Base-by-base conservation (phyloP, 2,888 invertebrate species). In the Girardia tigrina region DNA sequence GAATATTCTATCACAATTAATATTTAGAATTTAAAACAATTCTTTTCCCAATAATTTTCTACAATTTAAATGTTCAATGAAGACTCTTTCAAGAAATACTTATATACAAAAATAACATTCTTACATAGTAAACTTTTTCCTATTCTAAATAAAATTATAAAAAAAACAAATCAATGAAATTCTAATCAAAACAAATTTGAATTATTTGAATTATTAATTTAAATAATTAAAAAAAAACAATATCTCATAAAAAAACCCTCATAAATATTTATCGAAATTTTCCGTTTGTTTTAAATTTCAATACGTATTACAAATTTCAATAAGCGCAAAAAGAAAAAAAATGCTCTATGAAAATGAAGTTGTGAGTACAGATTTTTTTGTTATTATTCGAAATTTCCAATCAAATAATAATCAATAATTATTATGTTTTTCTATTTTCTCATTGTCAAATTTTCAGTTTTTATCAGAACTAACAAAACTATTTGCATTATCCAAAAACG, bases 401-500 rank as follows among this genome's bases (percentile, higher is more conserved):
- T n/a, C n/a, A n/a, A n/a, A n/a, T n/a, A n/a, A n/a, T n/a, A n/a
- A n/a, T n/a, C n/a, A n/a, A n/a, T n/a, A n/a, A n/a, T n/a, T n/a
- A n/a, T n/a, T n/a, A n/a, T n/a, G n/a, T n/a, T n/a, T n/a, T n/a
- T n/a, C n/a, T n/a, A n/a, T n/a, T n/a, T n/a, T n/a, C n/a, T n/a
- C n/a, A n/a, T n/a, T n/a, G n/a, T n/a, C n/a, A n/a, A n/a, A n/a
- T 71, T 81, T 81, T 80, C 86, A 92, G 90, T 92, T 92, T 86
- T 86, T 92, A 80, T 87, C 87, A 77, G 91, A 92, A 84, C 87
- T 93, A 75, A 89, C 90, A 71, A 89, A 90, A 84, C 85, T 95
- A 81, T 94, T 94, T 82, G 90, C 90, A 84, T 90, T 89, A 82
- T 89, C 91, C n/a, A 89, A 90, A 76, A 79, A 80, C n/a, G 87